Percentiles rank a stretch among this genome's conserved stretches.
phyloP scores from a whole-genome alignment of 2,888 invertebrate species.

The Stegana nigrithorax region DNA sequence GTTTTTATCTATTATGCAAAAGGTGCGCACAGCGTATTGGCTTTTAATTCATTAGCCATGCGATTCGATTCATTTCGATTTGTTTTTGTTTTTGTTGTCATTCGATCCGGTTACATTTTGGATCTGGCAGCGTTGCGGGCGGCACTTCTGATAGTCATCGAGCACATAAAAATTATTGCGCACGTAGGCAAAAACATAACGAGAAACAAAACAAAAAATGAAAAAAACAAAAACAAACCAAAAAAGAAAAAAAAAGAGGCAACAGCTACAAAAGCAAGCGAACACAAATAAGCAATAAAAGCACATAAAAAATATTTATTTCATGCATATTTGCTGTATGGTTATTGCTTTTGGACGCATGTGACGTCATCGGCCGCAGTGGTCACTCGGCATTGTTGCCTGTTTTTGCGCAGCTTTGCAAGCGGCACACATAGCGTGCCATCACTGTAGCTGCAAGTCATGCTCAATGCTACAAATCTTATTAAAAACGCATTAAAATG shows the following conservation, averaged over 20 bases:
- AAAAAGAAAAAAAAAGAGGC: not conserved
- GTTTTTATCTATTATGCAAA: constrained; percentile 10
- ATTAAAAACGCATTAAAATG: constrained; percentile 17
- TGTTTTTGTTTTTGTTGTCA: constrained; percentile 1
- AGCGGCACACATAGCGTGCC: not conserved
- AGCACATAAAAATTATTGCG: not conserved
- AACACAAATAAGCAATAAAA: constrained; percentile 9
- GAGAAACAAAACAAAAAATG: not conserved
- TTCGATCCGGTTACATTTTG: not conserved
- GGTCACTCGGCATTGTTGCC: not conserved
- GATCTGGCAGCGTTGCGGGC: too few species aligned
- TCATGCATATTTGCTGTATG: constrained; percentile 62
- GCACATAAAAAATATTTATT: constrained; percentile 21
- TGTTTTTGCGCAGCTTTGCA: not conserved
- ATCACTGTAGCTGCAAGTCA: not conserved
- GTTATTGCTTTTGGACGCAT: constrained; percentile 22
- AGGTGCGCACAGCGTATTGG: constrained; percentile 10
- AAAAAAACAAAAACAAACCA: not conserved
- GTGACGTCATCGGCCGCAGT: not conserved
- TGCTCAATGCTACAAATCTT: constrained; percentile 3
- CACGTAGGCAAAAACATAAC: constrained; percentile 8
- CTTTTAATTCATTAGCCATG: constrained; percentile 18
- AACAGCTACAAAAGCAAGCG: too few species aligned
- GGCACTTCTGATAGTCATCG: constrained; percentile 5
- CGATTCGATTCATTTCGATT: too few species aligned